Conservation (phyloP, 2,797 vertebrate species). For the Urophycis tenuis region DNA sequence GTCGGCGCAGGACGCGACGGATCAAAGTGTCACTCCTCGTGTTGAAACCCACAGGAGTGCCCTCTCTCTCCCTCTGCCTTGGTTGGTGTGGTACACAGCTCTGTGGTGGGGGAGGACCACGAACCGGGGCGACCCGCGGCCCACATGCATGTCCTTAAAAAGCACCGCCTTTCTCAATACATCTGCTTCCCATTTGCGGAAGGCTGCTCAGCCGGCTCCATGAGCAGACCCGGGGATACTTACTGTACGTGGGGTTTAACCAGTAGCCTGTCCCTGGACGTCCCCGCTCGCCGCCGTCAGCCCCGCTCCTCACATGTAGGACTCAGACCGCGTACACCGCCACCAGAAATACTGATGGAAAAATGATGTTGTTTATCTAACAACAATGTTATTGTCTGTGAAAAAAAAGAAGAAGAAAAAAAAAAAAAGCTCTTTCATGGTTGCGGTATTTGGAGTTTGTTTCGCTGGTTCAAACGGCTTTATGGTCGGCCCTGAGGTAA, state of each 20-base stretch:
- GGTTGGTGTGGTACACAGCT: conserved; percentile 24
- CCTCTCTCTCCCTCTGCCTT: not conserved
- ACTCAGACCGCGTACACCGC: not conserved
- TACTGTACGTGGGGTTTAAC: conserved; percentile 2
- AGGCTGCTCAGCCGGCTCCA: not conserved
- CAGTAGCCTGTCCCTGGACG: not conserved
- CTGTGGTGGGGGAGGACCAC: conserved; percentile 21
- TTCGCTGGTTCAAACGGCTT: not conserved
- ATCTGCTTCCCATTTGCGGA: conserved; percentile 7
- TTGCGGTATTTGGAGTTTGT: not conserved
- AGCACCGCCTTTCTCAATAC: conserved; percentile 4
- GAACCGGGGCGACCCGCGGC: conserved; percentile 39
- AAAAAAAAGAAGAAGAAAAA: not conserved
- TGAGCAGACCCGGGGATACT: not conserved
- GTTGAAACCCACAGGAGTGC: not conserved
- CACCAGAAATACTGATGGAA: not conserved
- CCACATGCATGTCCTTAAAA: conserved; percentile 40
- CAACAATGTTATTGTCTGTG: not conserved
- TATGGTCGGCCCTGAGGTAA: not conserved
- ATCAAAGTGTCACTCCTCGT: conserved; percentile 23
- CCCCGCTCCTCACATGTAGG: not conserved
- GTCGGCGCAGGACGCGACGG: conserved; percentile 31
- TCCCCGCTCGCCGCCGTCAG: too few relatives aligned
- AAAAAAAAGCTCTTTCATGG: not conserved
- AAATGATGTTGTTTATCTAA: not conserved